Evolutionary conservation across 2,113 vertebrate species (phyloP).

Genomic region (Diadophis punctatus): DNA sequence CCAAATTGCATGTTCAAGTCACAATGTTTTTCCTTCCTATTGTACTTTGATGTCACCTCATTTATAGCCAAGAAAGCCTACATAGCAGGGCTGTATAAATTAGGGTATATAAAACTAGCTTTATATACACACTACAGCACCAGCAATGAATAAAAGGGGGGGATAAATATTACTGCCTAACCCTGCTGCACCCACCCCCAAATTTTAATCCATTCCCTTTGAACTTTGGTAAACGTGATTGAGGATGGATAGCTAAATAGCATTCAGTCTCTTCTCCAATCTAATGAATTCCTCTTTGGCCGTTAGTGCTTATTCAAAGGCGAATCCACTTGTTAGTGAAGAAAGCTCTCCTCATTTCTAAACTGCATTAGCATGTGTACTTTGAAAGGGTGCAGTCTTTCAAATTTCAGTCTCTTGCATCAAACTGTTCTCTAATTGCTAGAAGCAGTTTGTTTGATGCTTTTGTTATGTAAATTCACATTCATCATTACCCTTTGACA

Average conservation of each 20-base stretch:
- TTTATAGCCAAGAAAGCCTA: slow-evolving; percentile 36
- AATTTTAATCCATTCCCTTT: slow-evolving; percentile 22
- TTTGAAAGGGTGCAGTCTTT: not conserved
- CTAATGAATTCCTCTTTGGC: slow-evolving; percentile 8
- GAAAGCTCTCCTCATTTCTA: slow-evolving; percentile 2
- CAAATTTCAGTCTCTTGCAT: not conserved
- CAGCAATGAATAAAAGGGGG: slow-evolving; percentile 31
- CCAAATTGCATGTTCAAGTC: slow-evolving; percentile 29
- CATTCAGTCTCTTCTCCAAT: not conserved
- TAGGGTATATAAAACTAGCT: slow-evolving; percentile 7
- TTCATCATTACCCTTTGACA: not conserved
- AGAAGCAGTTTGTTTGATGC: not conserved
- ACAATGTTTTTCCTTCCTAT: slow-evolving; percentile 23
- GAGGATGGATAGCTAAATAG: slow-evolving; percentile 14
- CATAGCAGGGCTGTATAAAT: not conserved
- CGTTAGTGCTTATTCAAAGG: not conserved
- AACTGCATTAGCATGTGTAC: not conserved
- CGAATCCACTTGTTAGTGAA: not conserved
- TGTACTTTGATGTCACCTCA: slow-evolving; percentile 37
- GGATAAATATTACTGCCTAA: slow-evolving; percentile 28
- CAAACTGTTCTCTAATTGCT: slow-evolving; percentile 20
- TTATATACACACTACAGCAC: slow-evolving; percentile 27
- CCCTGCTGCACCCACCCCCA: not conserved
- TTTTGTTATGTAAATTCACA: slow-evolving; percentile 15
- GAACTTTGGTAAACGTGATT: slow-evolving; percentile 30